Conservation (phyloP, 92 coral and sea anemone species). For the Epizoanthus rinbou region DNA sequence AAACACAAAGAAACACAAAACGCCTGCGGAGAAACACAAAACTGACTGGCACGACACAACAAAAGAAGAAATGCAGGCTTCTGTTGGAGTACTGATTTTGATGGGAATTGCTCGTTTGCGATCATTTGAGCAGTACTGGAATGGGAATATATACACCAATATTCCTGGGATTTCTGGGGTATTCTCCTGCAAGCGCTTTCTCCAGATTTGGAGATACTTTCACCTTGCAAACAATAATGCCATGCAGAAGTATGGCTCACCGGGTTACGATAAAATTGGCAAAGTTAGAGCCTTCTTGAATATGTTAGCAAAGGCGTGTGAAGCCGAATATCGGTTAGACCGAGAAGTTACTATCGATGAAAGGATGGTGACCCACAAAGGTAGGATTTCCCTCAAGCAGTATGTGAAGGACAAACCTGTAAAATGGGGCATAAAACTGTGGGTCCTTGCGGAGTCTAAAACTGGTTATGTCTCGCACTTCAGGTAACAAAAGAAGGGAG, state of each 20-base stretch:
- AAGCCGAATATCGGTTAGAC: constrained; percentile 30
- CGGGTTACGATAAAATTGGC: constrained; percentile 22
- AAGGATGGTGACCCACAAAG: constrained; percentile 61
- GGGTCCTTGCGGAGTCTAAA: too few species aligned
- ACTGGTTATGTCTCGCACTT: too few species aligned
- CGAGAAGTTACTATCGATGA: constrained; percentile 53
- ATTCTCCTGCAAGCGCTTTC: constrained; percentile 33
- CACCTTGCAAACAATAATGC: constrained; percentile 26
- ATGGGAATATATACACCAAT: background rate
- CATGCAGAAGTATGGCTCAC: background rate
- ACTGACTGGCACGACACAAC: constrained; percentile 19
- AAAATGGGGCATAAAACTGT: constrained; percentile 61
- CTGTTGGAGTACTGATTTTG: background rate
- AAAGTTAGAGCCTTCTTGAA: constrained; percentile 6
- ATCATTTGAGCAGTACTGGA: constrained; percentile 15
- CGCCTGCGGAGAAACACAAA: too few species aligned
- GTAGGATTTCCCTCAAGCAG: constrained; percentile 48
- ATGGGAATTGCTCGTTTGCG: constrained; percentile 5
- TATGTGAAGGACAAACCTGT: constrained; percentile 52
- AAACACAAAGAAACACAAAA: constrained; percentile 17
- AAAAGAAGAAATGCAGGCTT: constrained; percentile 19
- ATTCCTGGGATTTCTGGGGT: constrained; percentile 43
- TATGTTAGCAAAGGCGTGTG: background rate
- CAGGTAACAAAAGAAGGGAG: too few species aligned
- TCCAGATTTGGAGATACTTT: constrained; percentile 25